Evolutionary conservation across 2,888 invertebrate species (phyloP).

Genomic region (Heliconius charithonia): DNA sequence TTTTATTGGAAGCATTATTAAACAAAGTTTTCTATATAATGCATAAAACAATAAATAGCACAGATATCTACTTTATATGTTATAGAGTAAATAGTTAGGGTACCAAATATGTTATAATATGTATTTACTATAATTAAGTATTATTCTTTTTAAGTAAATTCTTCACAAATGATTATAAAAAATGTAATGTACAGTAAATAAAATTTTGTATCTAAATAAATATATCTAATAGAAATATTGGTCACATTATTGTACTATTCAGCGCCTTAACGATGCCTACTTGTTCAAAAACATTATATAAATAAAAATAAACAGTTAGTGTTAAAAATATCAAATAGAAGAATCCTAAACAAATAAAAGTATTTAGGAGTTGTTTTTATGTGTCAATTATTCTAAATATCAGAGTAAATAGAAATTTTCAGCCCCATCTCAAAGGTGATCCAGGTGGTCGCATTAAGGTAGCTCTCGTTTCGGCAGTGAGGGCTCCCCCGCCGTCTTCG

Average conservation of each 20-base stretch:
- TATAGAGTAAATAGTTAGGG: constrained; percentile 20
- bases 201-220: constrained; percentile 36
- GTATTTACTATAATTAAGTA: constrained; percentile 23
- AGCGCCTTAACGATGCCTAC: constrained; percentile 55
- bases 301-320: constrained; percentile 12
- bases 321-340: constrained; percentile 15
- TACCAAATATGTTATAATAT: constrained; percentile 22
- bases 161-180: constrained; percentile 24
- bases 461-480: constrained; percentile 74
- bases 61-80: neutral
- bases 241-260: constrained; percentile 77
- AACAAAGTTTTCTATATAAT: neutral
- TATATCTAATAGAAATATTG: constrained; percentile 53
- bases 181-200: constrained; percentile 19
- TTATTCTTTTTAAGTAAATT: constrained; percentile 27
- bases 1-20: neutral
- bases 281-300: constrained; percentile 20
- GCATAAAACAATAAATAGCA: constrained; percentile 5
- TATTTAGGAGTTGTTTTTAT: constrained; percentile 9
- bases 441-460: constrained; percentile 76
- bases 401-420: neutral
- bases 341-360: constrained; percentile 7
- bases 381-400: neutral
- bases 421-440: constrained; percentile 78
- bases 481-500: constrained; percentile 63